phyloP scores from a whole-genome alignment of 2,797 vertebrate genomes.

The Xerus rutilus region DNA sequence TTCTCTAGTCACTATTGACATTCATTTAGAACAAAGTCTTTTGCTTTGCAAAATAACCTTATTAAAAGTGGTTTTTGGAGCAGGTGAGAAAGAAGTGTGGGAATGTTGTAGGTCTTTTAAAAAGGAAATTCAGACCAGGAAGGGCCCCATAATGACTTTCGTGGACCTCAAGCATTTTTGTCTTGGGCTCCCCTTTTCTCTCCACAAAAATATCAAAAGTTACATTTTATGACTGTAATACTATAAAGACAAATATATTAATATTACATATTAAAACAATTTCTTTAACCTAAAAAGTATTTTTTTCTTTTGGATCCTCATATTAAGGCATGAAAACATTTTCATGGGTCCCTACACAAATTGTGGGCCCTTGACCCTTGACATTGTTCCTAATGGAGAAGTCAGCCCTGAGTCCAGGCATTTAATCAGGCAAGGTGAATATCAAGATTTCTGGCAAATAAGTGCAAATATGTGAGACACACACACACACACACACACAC shows the following conservation, averaged over 20 bases:
- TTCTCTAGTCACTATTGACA: conserved; percentile 65
- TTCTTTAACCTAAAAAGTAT: background rate
- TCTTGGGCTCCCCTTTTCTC: background rate
- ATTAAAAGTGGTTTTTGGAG: background rate
- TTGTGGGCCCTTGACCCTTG: background rate
- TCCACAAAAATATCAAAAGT: background rate
- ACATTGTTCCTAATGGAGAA: background rate
- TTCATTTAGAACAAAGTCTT: background rate
- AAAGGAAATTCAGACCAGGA: background rate
- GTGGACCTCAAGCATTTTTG: background rate
- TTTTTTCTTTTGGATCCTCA: background rate
- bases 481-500: no score
- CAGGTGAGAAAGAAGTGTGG: accelerated
- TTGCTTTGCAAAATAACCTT: background rate
- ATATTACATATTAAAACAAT: background rate
- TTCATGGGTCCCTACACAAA: background rate
- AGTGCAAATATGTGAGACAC: background rate
- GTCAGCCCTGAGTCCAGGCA: background rate
- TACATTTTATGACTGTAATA: background rate
- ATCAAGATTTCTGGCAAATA: background rate
- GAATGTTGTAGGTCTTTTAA: background rate
- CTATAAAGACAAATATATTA: background rate
- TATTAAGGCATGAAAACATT: conserved; percentile 32
- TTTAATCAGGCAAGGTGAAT: background rate
- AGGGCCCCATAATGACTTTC: background rate